phyloP scores from a whole-genome alignment of 2,797 vertebrate species.

The Acropternis orthonyx region DNA sequence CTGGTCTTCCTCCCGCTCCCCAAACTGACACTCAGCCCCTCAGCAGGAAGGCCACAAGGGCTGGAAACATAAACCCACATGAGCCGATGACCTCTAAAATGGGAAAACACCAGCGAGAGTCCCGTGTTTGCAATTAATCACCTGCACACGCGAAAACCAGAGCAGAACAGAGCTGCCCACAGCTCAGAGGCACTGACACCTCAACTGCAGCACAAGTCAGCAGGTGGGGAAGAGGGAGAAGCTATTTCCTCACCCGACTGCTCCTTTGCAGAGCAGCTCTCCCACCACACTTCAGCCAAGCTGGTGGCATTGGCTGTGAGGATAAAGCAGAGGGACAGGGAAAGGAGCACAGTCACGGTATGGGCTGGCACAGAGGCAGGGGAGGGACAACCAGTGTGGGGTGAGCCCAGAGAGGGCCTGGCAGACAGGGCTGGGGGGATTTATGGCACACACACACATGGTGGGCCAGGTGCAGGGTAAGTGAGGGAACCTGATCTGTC shows the following conservation, averaged over 20 bases:
- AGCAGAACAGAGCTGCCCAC: background rate
- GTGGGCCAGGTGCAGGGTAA: slow-evolving; percentile 18
- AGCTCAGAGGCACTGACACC: background rate
- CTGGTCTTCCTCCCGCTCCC: background rate
- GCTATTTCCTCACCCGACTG: background rate
- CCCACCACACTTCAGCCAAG: background rate
- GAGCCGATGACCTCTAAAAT: background rate
- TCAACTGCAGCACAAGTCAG: background rate
- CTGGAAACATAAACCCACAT: background rate
- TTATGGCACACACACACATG: background rate
- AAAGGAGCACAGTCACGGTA: background rate
- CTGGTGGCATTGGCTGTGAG: background rate
- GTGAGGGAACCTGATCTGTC: rapidly evolving
- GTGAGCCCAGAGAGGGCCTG: background rate
- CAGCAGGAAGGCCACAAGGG: background rate
- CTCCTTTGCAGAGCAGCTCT: background rate
- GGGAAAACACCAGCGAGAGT: rapidly evolving
- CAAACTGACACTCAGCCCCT: background rate
- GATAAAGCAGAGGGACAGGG: background rate
- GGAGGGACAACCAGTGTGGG: background rate
- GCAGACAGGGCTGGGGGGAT: background rate
- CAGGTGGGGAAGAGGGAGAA: background rate
- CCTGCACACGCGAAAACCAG: background rate
- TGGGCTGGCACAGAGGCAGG: background rate
- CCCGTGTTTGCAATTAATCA: background rate